Percentiles rank a stretch among this genome's conserved stretches.
These are phyloP conservation scores for Zeus faber DNA, from an alignment of 2,113 vertebrate genomes.

Conservation along the genomic window DNA sequence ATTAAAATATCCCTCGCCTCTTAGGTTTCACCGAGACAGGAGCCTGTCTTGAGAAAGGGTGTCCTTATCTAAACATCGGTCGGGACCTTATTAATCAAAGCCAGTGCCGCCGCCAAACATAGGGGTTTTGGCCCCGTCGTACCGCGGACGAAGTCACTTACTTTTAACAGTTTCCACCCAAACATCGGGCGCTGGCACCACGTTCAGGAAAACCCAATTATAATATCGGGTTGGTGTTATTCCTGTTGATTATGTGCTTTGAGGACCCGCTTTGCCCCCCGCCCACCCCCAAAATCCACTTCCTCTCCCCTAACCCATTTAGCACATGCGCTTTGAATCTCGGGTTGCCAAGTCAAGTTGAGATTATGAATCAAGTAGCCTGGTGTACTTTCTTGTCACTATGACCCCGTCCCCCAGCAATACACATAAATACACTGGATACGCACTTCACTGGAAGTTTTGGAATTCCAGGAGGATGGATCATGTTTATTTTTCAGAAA, in stretches of 20 bases:
- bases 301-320: conserved; percentile 43
- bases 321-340: conserved; percentile 52
- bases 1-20: conserved; percentile 56
- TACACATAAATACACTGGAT: too few species aligned
- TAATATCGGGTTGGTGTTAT: conserved; percentile 73
- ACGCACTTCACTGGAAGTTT: too few species aligned
- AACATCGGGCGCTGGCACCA: conserved; percentile 61
- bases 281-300: conserved; percentile 56
- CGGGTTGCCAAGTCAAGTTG: too few species aligned
- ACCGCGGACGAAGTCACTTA: conserved; percentile 36
- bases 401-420: too few species aligned
- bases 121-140: conserved; percentile 38
- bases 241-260: conserved; percentile 74
- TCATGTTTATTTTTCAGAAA: too few species aligned
- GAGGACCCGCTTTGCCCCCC: conserved; percentile 51
- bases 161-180: conserved; percentile 59
- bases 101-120: conserved; percentile 49
- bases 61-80: conserved; percentile 63
- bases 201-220: conserved; percentile 65
- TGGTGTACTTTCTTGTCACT: too few species aligned
- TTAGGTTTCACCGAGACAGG: conserved; percentile 53
- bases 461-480: too few species aligned
- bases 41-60: conserved; percentile 41
- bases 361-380: too few species aligned
- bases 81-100: conserved; percentile 63